Evolutionary conservation across 2,113 vertebrate genomes (phyloP), one percentile per base, ranked within the genome.

Genomic region (Panthera tigris): DNA sequence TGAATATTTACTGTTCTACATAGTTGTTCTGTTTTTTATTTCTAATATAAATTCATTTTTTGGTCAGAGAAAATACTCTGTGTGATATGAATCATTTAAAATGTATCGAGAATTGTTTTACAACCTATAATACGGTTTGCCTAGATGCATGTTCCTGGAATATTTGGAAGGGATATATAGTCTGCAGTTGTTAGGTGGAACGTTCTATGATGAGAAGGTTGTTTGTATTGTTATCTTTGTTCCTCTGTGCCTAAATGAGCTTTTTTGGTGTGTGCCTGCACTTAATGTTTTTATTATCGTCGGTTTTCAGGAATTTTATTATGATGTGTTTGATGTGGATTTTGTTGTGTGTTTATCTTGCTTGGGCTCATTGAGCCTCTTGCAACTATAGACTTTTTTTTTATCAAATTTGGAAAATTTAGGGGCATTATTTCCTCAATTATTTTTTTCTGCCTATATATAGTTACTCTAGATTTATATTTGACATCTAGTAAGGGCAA

Each of bases 41-140:
- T 90, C n/a, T 90, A 83, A 90, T 83, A 83, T 83, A 55, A 74
- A 83, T 90, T 90, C 21, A 74, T 74, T 74, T 74, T 90, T 89
- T 66, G 68, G 27, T 83, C n/a, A 66, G 45, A 66, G 45, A 83
- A 83, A 52, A 73, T 89, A 18, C 31, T 50, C 23, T 33, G 2
- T 50, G 41, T 85, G 23, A 15, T 61, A 48, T 71, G 76, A 90
- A 55, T 45, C 15, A 74, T 52, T 82, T 65, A 6, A 50, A 89
- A 52, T 66, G 50, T 33, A 83, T 66, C 52, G 29, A 55, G 10
- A 57, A 55, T 74, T 81, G 10, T 66, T 76, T 66, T 90, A 66
- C 31, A 57, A 19, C 48, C 3, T 89, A 45, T 19, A 55, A 66
- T 66, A n/a, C 55, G 14, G 55, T 52, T 31, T n/a, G 27, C 63